phyloP scores from a whole-genome alignment of 2,888 invertebrate genomes.

The Cephus spinipes region DNA sequence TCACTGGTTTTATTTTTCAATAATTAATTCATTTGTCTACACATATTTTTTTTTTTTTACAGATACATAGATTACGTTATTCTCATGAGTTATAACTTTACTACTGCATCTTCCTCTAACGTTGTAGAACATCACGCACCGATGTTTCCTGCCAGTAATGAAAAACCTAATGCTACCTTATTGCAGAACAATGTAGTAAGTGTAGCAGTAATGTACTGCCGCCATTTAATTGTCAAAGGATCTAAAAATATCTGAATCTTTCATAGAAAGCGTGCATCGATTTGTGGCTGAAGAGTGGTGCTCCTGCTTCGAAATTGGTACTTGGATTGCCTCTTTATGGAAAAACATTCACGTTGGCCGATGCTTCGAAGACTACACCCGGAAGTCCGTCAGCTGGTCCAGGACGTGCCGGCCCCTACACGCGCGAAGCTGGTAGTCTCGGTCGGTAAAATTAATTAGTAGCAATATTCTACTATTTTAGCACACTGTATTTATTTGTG shows the following conservation, averaged over 20 bases:
- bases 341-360: constrained; percentile 54
- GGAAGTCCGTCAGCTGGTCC: constrained; percentile 69
- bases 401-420: constrained; percentile 76
- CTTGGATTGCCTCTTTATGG: constrained; percentile 76
- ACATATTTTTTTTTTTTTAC: neutral
- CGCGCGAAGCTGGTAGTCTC: constrained; percentile 72
- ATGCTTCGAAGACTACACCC: constrained; percentile 65
- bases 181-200: too few relatives aligned
- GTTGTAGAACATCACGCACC: constrained; percentile 78
- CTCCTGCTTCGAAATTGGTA: constrained; percentile 67
- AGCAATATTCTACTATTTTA: too few relatives aligned
- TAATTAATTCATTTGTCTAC: too few relatives aligned
- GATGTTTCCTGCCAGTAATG: constrained; percentile 65
- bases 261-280: constrained; percentile 67
- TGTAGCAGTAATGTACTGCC: too few relatives aligned
- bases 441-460: constrained; percentile 55
- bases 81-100: constrained; percentile 79
- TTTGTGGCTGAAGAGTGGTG: constrained; percentile 71
- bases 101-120: constrained; percentile 74
- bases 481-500: neutral
- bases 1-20: too few relatives aligned
- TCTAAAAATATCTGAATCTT: constrained; percentile 20
- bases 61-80: constrained; percentile 73
- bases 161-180: too few relatives aligned
- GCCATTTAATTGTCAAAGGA: neutral